Conservation (phyloP, 2,113 vertebrate species). For the Apeltes quadracus region DNA sequence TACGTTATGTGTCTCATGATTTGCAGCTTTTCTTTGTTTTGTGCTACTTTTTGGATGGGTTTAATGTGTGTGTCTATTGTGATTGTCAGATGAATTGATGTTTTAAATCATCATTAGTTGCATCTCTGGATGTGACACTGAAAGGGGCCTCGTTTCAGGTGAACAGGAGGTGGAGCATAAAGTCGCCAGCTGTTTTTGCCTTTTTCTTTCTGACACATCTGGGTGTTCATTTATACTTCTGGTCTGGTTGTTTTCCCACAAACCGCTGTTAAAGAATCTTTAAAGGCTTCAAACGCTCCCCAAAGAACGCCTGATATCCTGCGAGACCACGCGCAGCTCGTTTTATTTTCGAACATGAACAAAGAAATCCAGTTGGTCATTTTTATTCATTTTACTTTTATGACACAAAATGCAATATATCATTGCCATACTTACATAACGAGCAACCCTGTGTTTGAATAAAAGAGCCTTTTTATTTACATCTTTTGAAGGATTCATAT, state of each 20-base stretch:
- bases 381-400: constrained; percentile 34
- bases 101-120: neutral
- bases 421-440: constrained; percentile 25
- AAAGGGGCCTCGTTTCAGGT: neutral
- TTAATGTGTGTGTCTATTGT: neutral
- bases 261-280: constrained; percentile 1
- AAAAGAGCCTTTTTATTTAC: constrained; percentile 56
- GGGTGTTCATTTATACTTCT: neutral
- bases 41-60: neutral
- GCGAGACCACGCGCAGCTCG: constrained; percentile 1
- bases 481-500: constrained; percentile 46
- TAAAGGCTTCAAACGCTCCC: neutral
- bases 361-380: constrained; percentile 12
- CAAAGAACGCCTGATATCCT: neutral
- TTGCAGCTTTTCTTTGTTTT: neutral
- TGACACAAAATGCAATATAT: constrained; percentile 36
- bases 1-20: neutral
- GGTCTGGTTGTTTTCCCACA: neutral
- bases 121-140: neutral
- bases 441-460: constrained; percentile 28
- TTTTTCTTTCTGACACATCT: neutral
- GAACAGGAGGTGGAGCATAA: neutral
- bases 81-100: too few species aligned
- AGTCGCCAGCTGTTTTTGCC: neutral
- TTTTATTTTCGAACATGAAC: neutral